phyloP scores from a whole-genome alignment of 2,797 vertebrate genomes.

The Taeniopygia guttata region DNA sequence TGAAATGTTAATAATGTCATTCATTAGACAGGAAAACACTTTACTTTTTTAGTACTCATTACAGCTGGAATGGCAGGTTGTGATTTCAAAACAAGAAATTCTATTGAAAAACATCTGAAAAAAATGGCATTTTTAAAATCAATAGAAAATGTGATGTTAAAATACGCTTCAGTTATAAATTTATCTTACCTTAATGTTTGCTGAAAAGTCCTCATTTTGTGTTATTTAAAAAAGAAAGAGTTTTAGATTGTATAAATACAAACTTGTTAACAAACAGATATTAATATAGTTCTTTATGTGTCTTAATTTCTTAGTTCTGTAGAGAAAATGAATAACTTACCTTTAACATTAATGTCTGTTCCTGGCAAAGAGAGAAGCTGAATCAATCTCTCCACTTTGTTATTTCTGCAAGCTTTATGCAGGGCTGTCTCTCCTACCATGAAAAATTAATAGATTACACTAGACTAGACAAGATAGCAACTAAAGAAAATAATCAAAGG shows the following conservation, averaged over 20 bases:
- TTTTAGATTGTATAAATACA: neutral
- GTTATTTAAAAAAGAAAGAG: neutral
- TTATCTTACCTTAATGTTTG: neutral
- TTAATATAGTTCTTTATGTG: neutral
- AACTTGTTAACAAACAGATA: neutral
- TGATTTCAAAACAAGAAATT: neutral
- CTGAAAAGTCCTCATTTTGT: neutral
- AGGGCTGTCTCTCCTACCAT: conserved; percentile 93
- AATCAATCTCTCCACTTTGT: conserved; percentile 90
- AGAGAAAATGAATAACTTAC: conserved; percentile 78
- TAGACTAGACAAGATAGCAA: conserved; percentile 73
- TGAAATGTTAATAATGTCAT: conserved; percentile 30
- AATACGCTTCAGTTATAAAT: neutral
- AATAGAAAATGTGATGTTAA: neutral
- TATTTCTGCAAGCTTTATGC: conserved; percentile 91
- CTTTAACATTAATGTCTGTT: conserved; percentile 90
- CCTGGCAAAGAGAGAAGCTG: conserved; percentile 86
- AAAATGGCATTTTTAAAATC: neutral
- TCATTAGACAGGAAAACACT: conserved; percentile 7
- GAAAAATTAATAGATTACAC: conserved; percentile 81
- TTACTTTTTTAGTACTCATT: neutral
- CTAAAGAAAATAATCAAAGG: conserved; percentile 77
- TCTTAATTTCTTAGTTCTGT: conserved; percentile 4
- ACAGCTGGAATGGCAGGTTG: neutral
- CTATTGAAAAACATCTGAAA: neutral